Base-by-base conservation (phyloP, 1,140 invertebrate genomes). In the Cataglyphis hispanica region DNA sequence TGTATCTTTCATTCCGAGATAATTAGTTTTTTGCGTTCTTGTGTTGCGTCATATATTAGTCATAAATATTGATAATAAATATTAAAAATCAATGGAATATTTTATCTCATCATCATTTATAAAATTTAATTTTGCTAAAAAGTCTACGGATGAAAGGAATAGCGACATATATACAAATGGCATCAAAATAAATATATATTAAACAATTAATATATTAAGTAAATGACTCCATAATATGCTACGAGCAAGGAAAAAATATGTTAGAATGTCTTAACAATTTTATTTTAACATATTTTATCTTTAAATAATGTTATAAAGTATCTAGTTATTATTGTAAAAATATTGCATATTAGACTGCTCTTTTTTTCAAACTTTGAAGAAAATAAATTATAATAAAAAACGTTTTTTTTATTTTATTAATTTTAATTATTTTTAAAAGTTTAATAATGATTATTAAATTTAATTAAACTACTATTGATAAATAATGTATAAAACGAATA, bases 1-100 rank as follows among this genome's bases (percentile, higher is more conserved):
- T 53, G 25, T 43, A 60, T 72, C 66, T n/a, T 70, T 22, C 16
- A 8, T 46, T 74, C 19, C 37, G 34, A 58, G 64, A 53, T 43
- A 22, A 27, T 1, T 37, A 19, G 11, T 22, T 10, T 69, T 69
- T 69, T 46, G 6, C 27, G 25, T 40, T 34, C 34, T 34, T 22
- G 10, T 10, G 37, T 67, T 43, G 19, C 37, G 56, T 75, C n/a
- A 46, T 63, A 22, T 31, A n/a, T 63, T 27, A n/a, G 43, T n/a
- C 16, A n/a, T 67, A 67, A 67, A 53, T n/a, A 50, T n/a, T 34
- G 10, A 56, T 34, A 46, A 40, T 19, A 4, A 11, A 40, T 56
- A 19, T 67, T 50, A 50, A 27, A n/a, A 70, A 70, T 56, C 25
- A 40, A 58, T 81, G 2, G 13, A 22, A 37, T 19, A 37, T 34